Conservation (phyloP, 1,140 invertebrate genomes). For the Drosophila malerkotliana region DNA sequence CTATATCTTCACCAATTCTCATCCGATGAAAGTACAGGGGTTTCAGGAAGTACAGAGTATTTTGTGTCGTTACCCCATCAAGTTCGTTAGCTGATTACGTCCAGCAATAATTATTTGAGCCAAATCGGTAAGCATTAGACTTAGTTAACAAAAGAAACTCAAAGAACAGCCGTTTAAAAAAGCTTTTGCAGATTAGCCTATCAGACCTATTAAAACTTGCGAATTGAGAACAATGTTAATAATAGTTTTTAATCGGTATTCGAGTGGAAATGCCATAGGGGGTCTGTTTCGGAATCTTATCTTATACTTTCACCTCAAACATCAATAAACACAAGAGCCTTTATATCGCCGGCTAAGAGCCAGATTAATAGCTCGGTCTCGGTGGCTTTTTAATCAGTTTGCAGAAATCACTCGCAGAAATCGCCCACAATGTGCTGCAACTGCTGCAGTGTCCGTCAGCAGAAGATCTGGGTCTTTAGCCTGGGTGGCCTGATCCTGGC, state of each 20-base stretch:
- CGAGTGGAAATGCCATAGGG: too few relatives aligned
- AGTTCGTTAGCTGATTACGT: background rate
- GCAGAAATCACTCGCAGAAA: background rate
- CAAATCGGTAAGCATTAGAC: background rate
- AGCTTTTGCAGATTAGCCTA: background rate
- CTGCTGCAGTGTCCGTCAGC: conserved; percentile 71
- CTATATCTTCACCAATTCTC: too few relatives aligned
- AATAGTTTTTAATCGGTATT: background rate
- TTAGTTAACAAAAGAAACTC: background rate
- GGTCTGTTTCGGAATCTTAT: conserved; percentile 20
- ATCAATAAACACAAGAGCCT: background rate
- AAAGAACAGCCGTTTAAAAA: too few relatives aligned
- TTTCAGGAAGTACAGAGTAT: background rate
- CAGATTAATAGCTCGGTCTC: conserved; percentile 8
- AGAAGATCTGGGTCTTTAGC: conserved; percentile 73
- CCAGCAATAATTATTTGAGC: background rate
- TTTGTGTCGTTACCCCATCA: background rate
- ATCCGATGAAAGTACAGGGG: too few relatives aligned
- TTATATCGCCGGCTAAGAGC: background rate
- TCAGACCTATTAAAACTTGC: background rate
- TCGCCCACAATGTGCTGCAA: conserved; percentile 59
- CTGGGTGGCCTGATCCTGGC: conserved; percentile 38
- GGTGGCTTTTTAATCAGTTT: conserved; percentile 3
- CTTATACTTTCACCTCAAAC: background rate
- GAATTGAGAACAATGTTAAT: conserved; percentile 1